Evolutionary conservation across 2,797 vertebrate species (phyloP).

Genomic region (Enteromius argenteus): DNA sequence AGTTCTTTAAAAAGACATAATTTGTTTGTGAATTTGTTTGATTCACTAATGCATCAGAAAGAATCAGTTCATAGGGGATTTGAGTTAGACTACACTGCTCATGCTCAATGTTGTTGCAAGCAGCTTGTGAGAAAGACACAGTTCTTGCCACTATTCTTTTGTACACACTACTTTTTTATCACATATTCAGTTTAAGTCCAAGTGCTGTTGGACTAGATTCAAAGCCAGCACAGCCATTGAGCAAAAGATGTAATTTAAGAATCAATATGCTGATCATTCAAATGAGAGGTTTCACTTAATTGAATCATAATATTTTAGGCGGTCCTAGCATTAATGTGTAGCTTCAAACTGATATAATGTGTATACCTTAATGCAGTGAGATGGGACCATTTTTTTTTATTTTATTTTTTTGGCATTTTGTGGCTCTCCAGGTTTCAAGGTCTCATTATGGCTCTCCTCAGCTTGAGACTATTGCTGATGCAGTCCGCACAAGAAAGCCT

Average conservation of each 20-base stretch:
- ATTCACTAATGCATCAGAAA: background rate
- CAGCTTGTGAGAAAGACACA: background rate
- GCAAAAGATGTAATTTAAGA: background rate
- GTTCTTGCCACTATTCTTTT: background rate
- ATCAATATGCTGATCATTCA: background rate
- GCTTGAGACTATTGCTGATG: conserved; percentile 28
- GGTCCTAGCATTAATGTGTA: background rate
- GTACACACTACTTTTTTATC: background rate
- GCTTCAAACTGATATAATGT: background rate
- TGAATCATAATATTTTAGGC: background rate
- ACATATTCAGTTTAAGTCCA: background rate
- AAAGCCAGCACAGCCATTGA: background rate
- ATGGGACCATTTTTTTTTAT: background rate
- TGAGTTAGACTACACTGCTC: background rate
- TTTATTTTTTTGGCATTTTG: background rate
- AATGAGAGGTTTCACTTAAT: background rate
- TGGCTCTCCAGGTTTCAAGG: conserved; percentile 29
- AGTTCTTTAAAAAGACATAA: too few relatives aligned
- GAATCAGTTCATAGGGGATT: background rate
- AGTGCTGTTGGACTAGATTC: background rate
- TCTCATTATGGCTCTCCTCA: conserved; percentile 32
- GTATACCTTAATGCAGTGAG: background rate
- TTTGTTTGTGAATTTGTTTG: background rate
- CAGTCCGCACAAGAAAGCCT: conserved; percentile 26
- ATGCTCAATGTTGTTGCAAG: background rate